Conservation (phyloP, 2,113 vertebrate genomes). For the Paralichthys olivaceus region DNA sequence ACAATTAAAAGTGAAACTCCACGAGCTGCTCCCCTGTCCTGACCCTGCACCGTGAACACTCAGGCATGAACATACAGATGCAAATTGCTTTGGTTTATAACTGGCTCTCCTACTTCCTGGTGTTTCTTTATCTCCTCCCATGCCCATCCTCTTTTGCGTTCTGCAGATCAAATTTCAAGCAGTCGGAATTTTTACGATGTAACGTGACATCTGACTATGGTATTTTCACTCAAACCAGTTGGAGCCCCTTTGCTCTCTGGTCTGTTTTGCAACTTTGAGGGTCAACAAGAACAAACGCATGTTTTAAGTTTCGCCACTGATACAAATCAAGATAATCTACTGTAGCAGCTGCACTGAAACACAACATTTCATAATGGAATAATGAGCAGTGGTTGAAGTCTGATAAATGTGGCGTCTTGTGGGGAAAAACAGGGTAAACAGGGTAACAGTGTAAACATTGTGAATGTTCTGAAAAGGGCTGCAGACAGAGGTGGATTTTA, state of each 20-base stretch:
- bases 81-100: neutral
- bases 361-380: neutral
- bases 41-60: neutral
- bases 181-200: constrained; percentile 16
- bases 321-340: neutral
- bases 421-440: no score
- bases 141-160: constrained; percentile 27
- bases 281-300: neutral
- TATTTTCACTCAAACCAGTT: constrained; percentile 26
- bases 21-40: neutral
- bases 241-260: constrained; percentile 19
- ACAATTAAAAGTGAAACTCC: neutral
- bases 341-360: neutral
- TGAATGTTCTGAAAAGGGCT: no score
- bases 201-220: constrained; percentile 27
- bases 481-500: neutral
- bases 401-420: neutral
- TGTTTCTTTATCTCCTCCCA: neutral
- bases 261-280: constrained; percentile 9
- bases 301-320: neutral
- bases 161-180: constrained; percentile 67
- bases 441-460: no score
- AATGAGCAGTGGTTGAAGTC: neutral
- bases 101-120: neutral
- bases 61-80: neutral